Evolutionary conservation across 2,888 invertebrate genomes (phyloP), one percentile per base, ranked within the genome.

Genomic region (Rhagophthalmus giganteus): DNA sequence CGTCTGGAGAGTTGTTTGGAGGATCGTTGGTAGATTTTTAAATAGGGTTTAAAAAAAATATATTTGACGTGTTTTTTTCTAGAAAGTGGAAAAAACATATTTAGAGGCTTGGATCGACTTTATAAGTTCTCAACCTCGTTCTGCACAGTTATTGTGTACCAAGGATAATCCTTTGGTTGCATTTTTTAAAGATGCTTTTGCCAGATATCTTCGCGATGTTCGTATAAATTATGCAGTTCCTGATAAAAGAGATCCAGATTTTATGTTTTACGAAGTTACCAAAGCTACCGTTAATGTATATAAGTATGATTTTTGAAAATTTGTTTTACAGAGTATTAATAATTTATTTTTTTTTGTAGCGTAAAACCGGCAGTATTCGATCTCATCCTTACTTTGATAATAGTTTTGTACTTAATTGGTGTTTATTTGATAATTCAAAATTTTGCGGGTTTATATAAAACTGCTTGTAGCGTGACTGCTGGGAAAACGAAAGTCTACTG

Each of bases 321-420:
- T n/a, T n/a, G n/a, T n/a, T n/a, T n/a, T n/a, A n/a, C n/a, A n/a
- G 20, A 13, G 10, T 55, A 37, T 58, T 13, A 15, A 4, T n/a
- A n/a, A 24, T 3, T 8, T 14, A 28, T n/a, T 24, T 63, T 63
- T 60, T 65, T 54, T 83, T 85, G 63, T 81, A 92, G 94, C 73
- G 96, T 97, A 3, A 98, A 98, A 72, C 98, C 98, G 55, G 98
- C 98, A 6, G 87, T 97, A 46, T 98, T 98, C 78, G 98, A 99
- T 80, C 84, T 99, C 64, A 87, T 98, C 63, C 81, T 98, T 8
- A 95, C 96, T 1, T 74, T 90, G 51, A 86, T 84, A 25, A 96
- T 98, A 67, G 79, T 87, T 24, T 79, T 84, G 13, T 98, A 98
- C 74, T 81, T 98, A 42, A 81, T 84, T n/a, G 67, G 85, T 2